Percentiles rank a stretch among this genome's conserved stretches.
These are phyloP conservation scores for Chouioia cunea DNA, from an alignment of 2,888 invertebrate species.

Conservation along the genomic window DNA sequence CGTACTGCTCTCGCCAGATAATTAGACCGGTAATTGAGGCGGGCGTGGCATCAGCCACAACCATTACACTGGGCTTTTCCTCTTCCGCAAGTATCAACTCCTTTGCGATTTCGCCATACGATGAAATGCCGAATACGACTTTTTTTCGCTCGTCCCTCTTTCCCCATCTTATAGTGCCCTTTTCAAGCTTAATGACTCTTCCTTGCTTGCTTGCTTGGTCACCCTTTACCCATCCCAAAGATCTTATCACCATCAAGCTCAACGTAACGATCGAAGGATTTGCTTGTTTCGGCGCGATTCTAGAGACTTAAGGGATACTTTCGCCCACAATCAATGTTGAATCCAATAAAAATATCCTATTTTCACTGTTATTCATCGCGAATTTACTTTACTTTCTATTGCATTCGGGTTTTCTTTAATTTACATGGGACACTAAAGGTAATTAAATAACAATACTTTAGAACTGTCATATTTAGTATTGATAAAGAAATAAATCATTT, in stretches of 20 bases:
- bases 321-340: conserved; percentile 36
- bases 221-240: conserved; percentile 34
- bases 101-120: conserved; percentile 4
- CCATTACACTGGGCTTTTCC: conserved; percentile 49
- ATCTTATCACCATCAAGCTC: conserved; percentile 38
- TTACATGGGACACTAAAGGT: too few relatives aligned
- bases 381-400: too few relatives aligned
- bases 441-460: too few relatives aligned
- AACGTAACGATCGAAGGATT: conserved; percentile 37
- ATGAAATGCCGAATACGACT: conserved; percentile 28
- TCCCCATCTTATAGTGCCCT: background rate
- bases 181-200: conserved; percentile 30
- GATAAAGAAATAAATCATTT: too few relatives aligned
- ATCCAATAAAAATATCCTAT: conserved; percentile 37
- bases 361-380: background rate
- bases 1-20: conserved; percentile 61
- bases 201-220: conserved; percentile 39
- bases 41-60: conserved; percentile 48
- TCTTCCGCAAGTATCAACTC: conserved; percentile 18
- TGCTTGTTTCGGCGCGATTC: conserved; percentile 41
- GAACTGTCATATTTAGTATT: too few relatives aligned
- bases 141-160: background rate
- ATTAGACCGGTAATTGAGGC: conserved; percentile 66
- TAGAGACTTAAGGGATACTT: conserved; percentile 34
- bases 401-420: too few relatives aligned